phyloP scores from a whole-genome alignment of 2,113 vertebrate genomes.

The Dromas ardeola region DNA sequence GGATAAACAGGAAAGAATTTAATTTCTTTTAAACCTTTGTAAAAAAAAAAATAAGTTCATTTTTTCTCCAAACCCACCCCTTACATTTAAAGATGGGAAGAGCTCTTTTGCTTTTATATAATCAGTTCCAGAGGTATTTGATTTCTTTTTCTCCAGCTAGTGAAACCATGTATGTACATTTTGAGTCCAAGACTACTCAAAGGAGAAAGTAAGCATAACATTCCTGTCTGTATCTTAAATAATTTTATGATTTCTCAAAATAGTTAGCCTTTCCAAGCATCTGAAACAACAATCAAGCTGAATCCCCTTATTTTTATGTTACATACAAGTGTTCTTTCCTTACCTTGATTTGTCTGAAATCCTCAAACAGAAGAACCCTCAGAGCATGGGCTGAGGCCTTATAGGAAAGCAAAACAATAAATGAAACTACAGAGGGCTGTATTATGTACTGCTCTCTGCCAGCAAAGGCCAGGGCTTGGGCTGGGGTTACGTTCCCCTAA shows the following conservation, averaged over 20 bases:
- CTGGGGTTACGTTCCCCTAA: not conserved
- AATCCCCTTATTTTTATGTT: not conserved
- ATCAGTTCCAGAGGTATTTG: not conserved
- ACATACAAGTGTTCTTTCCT: not conserved
- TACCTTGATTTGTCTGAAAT: not conserved
- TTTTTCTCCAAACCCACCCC: not conserved
- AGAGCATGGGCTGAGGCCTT: not conserved
- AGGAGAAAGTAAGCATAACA: not conserved
- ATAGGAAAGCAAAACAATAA: not conserved
- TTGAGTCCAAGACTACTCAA: not conserved
- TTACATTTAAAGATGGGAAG: not conserved
- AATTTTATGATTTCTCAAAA: not conserved
- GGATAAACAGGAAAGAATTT: not conserved
- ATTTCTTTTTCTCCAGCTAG: not conserved
- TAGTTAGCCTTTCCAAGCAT: not conserved
- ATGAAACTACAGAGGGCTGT: not conserved
- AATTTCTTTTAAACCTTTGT: not conserved
- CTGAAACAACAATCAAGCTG: not conserved
- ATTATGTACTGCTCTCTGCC: not conserved
- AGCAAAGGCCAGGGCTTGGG: not conserved
- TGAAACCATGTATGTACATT: not conserved
- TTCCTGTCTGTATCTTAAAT: not conserved
- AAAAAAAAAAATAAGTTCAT: not conserved
- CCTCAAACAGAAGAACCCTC: not conserved
- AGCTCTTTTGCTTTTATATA: not conserved